These are phyloP conservation scores for Unio pictorum DNA, from an alignment of 2,888 invertebrate species.

Conservation along the genomic window DNA sequence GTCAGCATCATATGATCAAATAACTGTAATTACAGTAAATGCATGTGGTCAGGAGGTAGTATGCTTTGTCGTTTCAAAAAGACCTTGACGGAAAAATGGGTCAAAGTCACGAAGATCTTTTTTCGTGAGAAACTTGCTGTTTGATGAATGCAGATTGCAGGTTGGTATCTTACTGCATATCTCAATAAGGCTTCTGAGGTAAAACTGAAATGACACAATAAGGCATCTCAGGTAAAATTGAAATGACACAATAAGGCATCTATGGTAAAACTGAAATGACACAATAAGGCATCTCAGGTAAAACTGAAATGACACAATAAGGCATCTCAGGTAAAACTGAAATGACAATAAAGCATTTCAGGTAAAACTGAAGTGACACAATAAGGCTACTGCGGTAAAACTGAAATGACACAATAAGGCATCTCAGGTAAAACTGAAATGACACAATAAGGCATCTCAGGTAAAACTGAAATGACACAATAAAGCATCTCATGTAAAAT, in stretches of 20 bases:
- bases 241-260: too few species aligned
- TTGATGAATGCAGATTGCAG: constrained; percentile 59
- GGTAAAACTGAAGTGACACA: too few species aligned
- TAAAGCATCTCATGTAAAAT: not conserved
- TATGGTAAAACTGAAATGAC: too few species aligned
- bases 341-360: not conserved
- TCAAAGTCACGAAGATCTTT: constrained; percentile 66
- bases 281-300: constrained; percentile 55
- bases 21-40: not conserved
- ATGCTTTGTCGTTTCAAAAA: constrained; percentile 65
- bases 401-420: constrained; percentile 34
- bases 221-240: too few species aligned
- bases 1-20: not conserved
- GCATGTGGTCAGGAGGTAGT: constrained; percentile 44
- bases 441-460: not conserved
- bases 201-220: constrained; percentile 44
- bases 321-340: too few species aligned
- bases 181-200: constrained; percentile 54
- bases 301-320: constrained; percentile 37
- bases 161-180: constrained; percentile 52
- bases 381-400: too few species aligned
- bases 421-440: constrained; percentile 55
- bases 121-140: constrained; percentile 56
- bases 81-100: constrained; percentile 66
- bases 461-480: too few species aligned